Evolutionary conservation across 2,113 vertebrate genomes (phyloP), one percentile per base, ranked within the genome.

Genomic region (Mormoops blainvillei): DNA sequence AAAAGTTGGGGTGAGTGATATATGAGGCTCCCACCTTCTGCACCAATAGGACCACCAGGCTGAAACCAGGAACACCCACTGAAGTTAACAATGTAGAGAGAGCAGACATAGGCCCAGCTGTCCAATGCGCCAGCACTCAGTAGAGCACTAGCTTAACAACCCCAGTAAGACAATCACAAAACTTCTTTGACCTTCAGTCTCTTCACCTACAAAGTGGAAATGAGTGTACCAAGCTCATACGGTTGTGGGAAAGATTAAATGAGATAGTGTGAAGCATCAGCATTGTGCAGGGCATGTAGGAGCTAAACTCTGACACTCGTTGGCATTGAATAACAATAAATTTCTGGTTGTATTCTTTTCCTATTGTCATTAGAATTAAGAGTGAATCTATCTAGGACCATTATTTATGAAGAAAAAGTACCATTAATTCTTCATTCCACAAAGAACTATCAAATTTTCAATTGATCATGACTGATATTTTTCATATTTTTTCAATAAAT

Each of bases 221-320:
- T 8, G n/a, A 28, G 4, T 28, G 9, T n/a, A 31, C 52, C n/a
- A 11, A 50, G 41, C 3, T n/a, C 7, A 10, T 1, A 65, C 73
- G 6, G 26, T 33, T 43, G 31, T 19, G 58, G 26, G 26, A 28
- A 93, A 54, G n/a, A 56, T 48, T 61, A 71, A 85, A 48, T 26
- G 36, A 88, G 84, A 50, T 8, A 8, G 36, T 18, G 15, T 10
- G 13, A 68, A 38, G 19, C 2, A 10, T 36, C 48, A 36, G 11
- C 18, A 15, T 7, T 31, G 36, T 3, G 0, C 6, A 56, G 31
- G n/a, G 20, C 15, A 2, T 0, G 0, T 1, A 78, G 36, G 6
- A 73, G 56, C 14, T 2, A 71, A 70, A 11, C 13, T 58, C 9
- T 24, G 43, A n/a, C 15, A 43, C 41, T 56, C 43, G 67, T 74